phyloP scores from a whole-genome alignment of 2,888 invertebrate genomes.

The Zele albiditarsus region DNA sequence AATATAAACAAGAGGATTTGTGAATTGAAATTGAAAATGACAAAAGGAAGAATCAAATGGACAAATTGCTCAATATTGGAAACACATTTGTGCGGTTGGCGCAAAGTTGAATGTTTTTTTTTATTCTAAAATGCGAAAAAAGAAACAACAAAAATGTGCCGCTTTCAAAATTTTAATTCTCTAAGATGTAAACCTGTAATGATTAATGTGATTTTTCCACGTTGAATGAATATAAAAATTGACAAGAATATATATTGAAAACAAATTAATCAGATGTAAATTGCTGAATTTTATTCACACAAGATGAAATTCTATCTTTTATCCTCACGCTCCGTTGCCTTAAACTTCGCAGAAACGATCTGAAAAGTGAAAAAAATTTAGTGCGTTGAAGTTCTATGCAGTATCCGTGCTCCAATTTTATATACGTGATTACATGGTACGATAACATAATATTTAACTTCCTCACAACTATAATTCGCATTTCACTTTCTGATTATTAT shows the following conservation, averaged over 20 bases:
- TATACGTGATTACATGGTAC: neutral
- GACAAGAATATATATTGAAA: neutral
- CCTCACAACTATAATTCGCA: slow-evolving; percentile 50
- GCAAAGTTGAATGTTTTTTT: neutral
- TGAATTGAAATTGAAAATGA: slow-evolving; percentile 9
- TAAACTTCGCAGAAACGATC: neutral
- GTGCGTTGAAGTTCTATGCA: neutral
- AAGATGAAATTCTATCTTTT: neutral
- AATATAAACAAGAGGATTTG: slow-evolving; percentile 8
- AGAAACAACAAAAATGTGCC: neutral
- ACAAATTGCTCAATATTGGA: slow-evolving; percentile 10
- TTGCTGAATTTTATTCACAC: neutral
- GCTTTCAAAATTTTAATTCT: neutral
- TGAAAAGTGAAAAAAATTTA: too few relatives aligned
- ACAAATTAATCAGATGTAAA: neutral
- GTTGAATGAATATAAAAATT: neutral
- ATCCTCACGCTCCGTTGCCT: neutral
- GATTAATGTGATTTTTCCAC: neutral
- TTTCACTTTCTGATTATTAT: slow-evolving; percentile 59
- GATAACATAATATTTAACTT: slow-evolving; percentile 11
- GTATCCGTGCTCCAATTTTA: neutral
- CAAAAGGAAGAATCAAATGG: neutral
- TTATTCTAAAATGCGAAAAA: neutral
- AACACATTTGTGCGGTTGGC: neutral
- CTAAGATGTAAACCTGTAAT: neutral